Base-by-base conservation (phyloP, 2,113 vertebrate genomes). In the Peucedramus taeniatus region DNA sequence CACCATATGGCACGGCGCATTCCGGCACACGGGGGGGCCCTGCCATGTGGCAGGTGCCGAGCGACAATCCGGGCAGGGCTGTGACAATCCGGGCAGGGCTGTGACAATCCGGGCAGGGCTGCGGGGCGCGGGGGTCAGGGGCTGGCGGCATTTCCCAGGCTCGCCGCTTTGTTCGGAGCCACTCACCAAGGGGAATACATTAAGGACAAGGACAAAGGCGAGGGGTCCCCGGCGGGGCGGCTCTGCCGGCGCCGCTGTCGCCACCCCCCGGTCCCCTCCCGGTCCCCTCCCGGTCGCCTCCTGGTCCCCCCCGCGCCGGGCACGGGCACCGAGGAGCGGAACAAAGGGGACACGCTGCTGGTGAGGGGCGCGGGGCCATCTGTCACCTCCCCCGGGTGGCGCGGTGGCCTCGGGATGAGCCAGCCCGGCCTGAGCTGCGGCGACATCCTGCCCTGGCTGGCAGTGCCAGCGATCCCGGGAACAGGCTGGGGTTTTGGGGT, bases 111-210 rank as follows among this genome's bases (percentile, higher is more conserved):
- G 51, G 88, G 92, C 90, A 87, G 86, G 87, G 88, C 94, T 15
- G 85, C 13, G 57, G 97, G 94, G 96, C 83, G 94, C 96, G 74
- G 94, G 96, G 98, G 98, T 98, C 98, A 98, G 96, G 97, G 98
- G 97, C 98, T 98, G 98, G 89, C 87, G 93, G 20, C 93, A 97
- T 98, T 99, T 99, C 98, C 98, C 98, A 99, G 98, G 98, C 98
- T 97, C 96, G 87, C 59, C 82, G 89, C 97, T 98, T 99, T 98
- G 98, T 99, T 97, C 94, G 31, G 81, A 53, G 93, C 97, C 98
- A 97, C 94, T 98, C 93, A 94, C 93, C 97, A 96, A 85, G 93
- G 97, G 98, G 98, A 98, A 98, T 97, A 88, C 96, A 98, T 98
- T 98, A 97, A 98, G 96, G 89, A 60, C 80, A 74, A 61, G 98